phyloP scores from a whole-genome alignment of 2,888 invertebrate genomes.

The Clivina fossor region DNA sequence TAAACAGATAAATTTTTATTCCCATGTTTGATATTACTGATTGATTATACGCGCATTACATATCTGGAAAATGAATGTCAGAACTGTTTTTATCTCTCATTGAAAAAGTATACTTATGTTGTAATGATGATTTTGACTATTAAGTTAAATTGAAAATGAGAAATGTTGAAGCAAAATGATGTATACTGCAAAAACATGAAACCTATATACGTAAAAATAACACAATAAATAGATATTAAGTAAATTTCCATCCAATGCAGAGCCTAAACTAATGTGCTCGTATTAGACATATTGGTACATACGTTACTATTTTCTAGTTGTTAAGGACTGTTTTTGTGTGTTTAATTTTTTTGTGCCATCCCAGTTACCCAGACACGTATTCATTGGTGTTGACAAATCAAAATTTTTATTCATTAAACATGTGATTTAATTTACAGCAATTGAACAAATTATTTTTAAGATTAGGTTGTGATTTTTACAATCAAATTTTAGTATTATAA shows the following conservation, averaged over 20 bases:
- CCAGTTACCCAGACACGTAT: conserved; percentile 13
- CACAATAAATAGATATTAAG: conserved; percentile 47
- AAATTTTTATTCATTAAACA: background rate
- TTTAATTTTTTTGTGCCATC: conserved; percentile 21
- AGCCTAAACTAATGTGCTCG: background rate
- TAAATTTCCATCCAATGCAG: conserved; percentile 48
- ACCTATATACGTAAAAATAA: conserved; percentile 43
- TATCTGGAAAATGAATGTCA: no score
- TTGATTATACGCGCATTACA: background rate
- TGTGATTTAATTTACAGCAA: background rate
- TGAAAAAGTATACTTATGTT: background rate
- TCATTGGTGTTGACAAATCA: conserved; percentile 1
- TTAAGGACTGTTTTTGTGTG: conserved; percentile 13
- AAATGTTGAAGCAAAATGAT: background rate
- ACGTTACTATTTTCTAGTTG: conserved; percentile 13
- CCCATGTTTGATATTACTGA: no score
- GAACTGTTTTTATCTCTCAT: no score
- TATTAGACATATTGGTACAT: conserved; percentile 2
- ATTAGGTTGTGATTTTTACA: background rate
- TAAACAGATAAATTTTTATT: no score
- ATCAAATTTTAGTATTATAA: background rate
- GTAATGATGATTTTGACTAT: background rate
- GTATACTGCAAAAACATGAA: conserved; percentile 37
- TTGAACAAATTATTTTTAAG: background rate
- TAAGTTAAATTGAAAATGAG: background rate